These are phyloP conservation scores for Noctua pronuba DNA, from an alignment of 2,888 invertebrate species.

Conservation along the genomic window DNA sequence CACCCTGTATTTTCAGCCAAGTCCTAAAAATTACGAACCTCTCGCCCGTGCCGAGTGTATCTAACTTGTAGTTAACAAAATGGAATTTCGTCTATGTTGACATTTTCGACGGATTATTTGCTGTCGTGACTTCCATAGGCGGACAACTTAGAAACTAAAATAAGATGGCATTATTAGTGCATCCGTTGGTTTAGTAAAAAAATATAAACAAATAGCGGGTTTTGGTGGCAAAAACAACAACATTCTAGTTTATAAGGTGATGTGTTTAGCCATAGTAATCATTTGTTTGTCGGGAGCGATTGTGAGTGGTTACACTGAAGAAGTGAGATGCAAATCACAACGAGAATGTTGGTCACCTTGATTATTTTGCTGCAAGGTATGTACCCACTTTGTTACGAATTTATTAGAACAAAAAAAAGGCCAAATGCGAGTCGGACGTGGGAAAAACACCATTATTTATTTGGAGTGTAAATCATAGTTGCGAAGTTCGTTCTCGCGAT, in stretches of 20 bases:
- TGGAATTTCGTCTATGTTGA: constrained; percentile 1
- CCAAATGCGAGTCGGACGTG: not conserved
- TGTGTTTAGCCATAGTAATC: not conserved
- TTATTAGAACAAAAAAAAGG: not conserved
- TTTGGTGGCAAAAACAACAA: constrained; percentile 40
- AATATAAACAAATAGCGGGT: constrained; percentile 41
- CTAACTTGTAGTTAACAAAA: not conserved
- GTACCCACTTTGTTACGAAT: constrained; percentile 1
- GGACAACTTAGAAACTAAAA: not conserved
- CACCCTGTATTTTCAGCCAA: not conserved
- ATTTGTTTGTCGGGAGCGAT: not conserved
- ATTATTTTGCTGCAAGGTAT: constrained; percentile 53
- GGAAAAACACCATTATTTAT: not conserved
- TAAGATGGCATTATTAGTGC: constrained; percentile 20
- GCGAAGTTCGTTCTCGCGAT: too few species aligned
- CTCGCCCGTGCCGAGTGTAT: not conserved
- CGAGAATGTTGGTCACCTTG: constrained; percentile 13
- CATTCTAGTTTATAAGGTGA: constrained; percentile 16
- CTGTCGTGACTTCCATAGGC: not conserved
- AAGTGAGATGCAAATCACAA: constrained; percentile 1
- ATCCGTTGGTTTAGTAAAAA: constrained; percentile 30
- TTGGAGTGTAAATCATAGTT: too few species aligned
- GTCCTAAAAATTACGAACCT: not conserved
- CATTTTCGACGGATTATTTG: not conserved
- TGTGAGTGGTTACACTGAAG: constrained; percentile 3